Conservation (phyloP, 1,140 invertebrate genomes). For the Temnothorax longispinosus region DNA sequence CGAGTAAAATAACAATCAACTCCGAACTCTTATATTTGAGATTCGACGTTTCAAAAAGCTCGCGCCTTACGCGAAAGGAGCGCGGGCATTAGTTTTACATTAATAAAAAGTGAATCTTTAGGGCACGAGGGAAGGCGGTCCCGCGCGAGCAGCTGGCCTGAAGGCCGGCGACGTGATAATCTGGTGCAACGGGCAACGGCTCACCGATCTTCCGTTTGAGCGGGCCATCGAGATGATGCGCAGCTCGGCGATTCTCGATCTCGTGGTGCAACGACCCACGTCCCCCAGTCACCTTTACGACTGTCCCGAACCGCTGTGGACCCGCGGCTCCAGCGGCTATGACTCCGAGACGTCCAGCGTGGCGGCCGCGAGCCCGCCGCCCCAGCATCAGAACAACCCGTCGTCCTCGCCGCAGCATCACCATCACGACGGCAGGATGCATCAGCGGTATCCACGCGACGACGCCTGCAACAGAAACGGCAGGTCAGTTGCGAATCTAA, state of each 20-base stretch:
- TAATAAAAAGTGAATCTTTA: conserved; percentile 83
- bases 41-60: background rate
- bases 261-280: conserved; percentile 81
- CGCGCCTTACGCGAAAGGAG: background rate
- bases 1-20: background rate
- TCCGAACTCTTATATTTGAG: background rate
- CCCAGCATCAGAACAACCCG: conserved; percentile 74
- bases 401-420: conserved; percentile 78
- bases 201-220: conserved; percentile 83
- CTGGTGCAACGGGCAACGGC: conserved; percentile 92
- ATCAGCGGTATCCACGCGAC: conserved; percentile 71
- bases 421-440: conserved; percentile 62
- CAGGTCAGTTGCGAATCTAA: conserved; percentile 68
- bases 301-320: conserved; percentile 81
- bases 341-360: conserved; percentile 82
- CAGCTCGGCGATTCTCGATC: conserved; percentile 80
- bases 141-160: conserved; percentile 94
- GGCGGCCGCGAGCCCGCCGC: conserved; percentile 77
- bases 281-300: conserved; percentile 81
- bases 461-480: conserved; percentile 77
- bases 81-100: background rate
- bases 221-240: conserved; percentile 84
- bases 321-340: conserved; percentile 83
- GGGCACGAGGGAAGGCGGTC: conserved; percentile 95
- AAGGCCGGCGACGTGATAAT: conserved; percentile 97